Evolutionary conservation across 2,113 vertebrate genomes (phyloP), one percentile per base, ranked within the genome.

Genomic region (Trichechus manatus): DNA sequence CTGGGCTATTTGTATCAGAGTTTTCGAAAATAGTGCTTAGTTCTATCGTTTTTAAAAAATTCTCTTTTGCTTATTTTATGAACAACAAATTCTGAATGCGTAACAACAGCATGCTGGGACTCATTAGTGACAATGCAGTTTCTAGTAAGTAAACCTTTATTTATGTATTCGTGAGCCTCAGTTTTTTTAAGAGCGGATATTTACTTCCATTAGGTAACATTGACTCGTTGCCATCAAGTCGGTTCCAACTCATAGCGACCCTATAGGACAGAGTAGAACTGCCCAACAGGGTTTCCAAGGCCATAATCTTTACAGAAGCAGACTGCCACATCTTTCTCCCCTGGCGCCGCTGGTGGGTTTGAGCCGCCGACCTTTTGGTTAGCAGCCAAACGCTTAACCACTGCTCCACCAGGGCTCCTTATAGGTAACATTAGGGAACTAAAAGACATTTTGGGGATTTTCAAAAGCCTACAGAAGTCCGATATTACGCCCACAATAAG

Each of bases 141-240:
- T 39, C 39, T 39, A 39, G 96, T 94, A 74, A 82, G 14, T 78
- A 89, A 68, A 61, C 61, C n/a, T 96, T 91, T 93, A 81, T 33
- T 80, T 85, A 78, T 93, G 63, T 1, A 81, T 27, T 93, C 4
- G 19, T 53, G 74, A 82, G 33, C 53, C 61, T 94, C 27, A 27
- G 0, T 33, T 44, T 44, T 86, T 94, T 87, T 39, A 61, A 89
- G 53, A 88, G 5, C 33, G 89, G 63, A 66, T 96, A 53, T 66
- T 78, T n/a, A 44, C 72, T 33, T 84, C 47, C 19, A 83, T 0
- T 87, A 29, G 83, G 50, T 11, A 39, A 39, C 72, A 74, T 42
- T 36, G 22, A 74, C 20, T 36, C 4, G 9, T 39, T 23, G 23
- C 19, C 59, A 1, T 23, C 59, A 61, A 42, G 19, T 39, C 6